Evolutionary conservation across 1,140 invertebrate genomes (phyloP).

Genomic region (Diabrotica undecimpunctata): DNA sequence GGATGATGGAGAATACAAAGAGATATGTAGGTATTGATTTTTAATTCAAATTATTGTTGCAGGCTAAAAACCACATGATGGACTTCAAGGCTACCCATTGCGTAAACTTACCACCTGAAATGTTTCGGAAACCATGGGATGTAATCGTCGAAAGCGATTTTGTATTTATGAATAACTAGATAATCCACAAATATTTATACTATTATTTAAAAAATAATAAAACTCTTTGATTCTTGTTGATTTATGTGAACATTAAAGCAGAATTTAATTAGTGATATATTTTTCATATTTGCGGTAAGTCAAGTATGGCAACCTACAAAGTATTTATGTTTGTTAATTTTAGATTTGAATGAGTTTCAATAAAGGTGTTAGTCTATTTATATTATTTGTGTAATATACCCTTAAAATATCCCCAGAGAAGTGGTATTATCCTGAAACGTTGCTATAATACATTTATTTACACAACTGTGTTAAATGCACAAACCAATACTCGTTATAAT

Average conservation of each 20-base stretch:
- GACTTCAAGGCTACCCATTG: constrained; percentile 87
- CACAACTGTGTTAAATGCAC: too few relatives aligned
- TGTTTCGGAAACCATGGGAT: constrained; percentile 62
- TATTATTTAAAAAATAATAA: background rate
- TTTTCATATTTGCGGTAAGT: background rate
- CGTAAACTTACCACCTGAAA: constrained; percentile 66
- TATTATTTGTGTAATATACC: too few relatives aligned
- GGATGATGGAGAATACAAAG: too few relatives aligned
- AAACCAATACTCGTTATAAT: too few relatives aligned
- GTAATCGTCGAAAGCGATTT: constrained; percentile 38
- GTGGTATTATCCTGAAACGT: too few relatives aligned
- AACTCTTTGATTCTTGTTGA: background rate
- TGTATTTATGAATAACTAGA: constrained; percentile 37
- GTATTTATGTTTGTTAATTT: too few relatives aligned
- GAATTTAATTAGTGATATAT: background rate
- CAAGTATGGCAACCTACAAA: too few relatives aligned
- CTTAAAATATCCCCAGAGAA: too few relatives aligned
- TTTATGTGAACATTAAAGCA: background rate
- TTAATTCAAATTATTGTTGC: background rate
- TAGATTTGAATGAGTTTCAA: too few relatives aligned
- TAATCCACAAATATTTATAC: background rate
- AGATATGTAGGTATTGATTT: too few relatives aligned
- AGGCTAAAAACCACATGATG: constrained; percentile 67
- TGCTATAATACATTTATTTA: too few relatives aligned
- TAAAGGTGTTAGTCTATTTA: too few relatives aligned